Evolutionary conservation across 2,113 vertebrate genomes (phyloP).

Genomic region (Notechis scutatus): DNA sequence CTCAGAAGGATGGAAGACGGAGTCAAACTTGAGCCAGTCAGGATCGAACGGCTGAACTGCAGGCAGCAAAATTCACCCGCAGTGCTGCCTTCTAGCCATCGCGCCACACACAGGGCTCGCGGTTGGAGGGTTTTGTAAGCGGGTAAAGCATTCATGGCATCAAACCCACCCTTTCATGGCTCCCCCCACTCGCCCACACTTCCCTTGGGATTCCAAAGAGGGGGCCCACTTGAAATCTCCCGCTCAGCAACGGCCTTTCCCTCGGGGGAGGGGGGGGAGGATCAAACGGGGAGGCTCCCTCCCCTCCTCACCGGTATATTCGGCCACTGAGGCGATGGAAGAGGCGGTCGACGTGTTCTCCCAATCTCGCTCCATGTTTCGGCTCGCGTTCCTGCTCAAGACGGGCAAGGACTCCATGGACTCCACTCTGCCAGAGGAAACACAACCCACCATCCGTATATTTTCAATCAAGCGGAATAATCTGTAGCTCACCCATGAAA

Average conservation of each 20-base stretch:
- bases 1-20: no score
- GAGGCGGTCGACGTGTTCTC: slow-evolving; percentile 91
- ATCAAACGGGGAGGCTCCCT: background rate
- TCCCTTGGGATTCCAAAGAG: background rate
- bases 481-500: background rate
- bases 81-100: no score
- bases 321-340: slow-evolving; percentile 89
- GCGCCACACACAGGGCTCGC: no score
- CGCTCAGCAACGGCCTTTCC: no score
- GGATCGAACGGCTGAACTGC: no score
- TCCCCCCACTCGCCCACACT: no score
- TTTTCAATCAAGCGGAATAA: background rate
- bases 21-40: no score
- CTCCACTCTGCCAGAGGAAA: slow-evolving; percentile 72
- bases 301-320: slow-evolving; percentile 83
- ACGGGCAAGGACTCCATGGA: slow-evolving; percentile 87
- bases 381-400: slow-evolving; percentile 85
- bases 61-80: no score
- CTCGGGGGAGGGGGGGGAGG: no score
- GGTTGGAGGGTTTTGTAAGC: background rate
- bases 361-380: slow-evolving; percentile 93
- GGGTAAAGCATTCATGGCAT: background rate
- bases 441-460: background rate
- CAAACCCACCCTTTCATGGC: background rate
- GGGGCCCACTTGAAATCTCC: background rate